A percentile compares a stretch with the other conserved stretches of the same genome.
phyloP scores from a whole-genome alignment of 2,797 vertebrate genomes.

The Sebastes oblongus region DNA sequence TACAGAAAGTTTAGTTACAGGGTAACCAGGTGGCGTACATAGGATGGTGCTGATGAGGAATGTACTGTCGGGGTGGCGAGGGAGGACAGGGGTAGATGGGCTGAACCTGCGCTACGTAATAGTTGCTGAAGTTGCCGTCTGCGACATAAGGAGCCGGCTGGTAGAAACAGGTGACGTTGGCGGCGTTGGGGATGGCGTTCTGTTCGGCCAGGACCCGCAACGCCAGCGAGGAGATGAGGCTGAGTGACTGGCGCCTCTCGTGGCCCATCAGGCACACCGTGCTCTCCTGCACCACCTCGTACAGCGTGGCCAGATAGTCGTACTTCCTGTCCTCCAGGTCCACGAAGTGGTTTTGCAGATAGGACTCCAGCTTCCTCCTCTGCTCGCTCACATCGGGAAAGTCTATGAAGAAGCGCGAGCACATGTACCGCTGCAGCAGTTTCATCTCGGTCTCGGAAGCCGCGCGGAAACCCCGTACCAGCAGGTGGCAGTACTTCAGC shows the following conservation, averaged over 20 bases:
- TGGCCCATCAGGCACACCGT: conserved; percentile 99
- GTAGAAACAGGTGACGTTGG: conserved; percentile 98
- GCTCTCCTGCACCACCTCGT: conserved; percentile 95
- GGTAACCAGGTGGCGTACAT: conserved; percentile 94
- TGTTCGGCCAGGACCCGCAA: conserved; percentile 94
- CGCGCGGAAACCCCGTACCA: conserved; percentile 94
- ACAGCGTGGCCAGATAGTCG: conserved; percentile 95
- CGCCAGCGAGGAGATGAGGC: conserved; percentile 94
- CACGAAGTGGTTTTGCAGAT: conserved; percentile 98
- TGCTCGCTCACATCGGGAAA: conserved; percentile 93
- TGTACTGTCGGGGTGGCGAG: conserved; percentile 85
- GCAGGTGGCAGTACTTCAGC: conserved; percentile 97
- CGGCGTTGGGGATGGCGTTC: conserved; percentile 94
- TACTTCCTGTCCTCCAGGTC: conserved; percentile 98
- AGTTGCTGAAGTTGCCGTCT: conserved; percentile 98
- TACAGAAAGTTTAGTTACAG: conserved; percentile 87
- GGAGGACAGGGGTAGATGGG: conserved; percentile 86
- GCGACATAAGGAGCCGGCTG: conserved; percentile 96
- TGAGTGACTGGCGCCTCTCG: conserved; percentile 94
- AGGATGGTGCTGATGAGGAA: conserved; percentile 77
- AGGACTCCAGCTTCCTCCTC: conserved; percentile 95
- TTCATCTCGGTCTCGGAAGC: conserved; percentile 91
- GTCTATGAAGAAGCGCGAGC: conserved; percentile 99
- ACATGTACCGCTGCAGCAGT: conserved; percentile 98
- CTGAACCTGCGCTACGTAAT: conserved; percentile 96